Conservation (phyloP, 2,797 vertebrate species). For the Cephalopachus bancanus region DNA sequence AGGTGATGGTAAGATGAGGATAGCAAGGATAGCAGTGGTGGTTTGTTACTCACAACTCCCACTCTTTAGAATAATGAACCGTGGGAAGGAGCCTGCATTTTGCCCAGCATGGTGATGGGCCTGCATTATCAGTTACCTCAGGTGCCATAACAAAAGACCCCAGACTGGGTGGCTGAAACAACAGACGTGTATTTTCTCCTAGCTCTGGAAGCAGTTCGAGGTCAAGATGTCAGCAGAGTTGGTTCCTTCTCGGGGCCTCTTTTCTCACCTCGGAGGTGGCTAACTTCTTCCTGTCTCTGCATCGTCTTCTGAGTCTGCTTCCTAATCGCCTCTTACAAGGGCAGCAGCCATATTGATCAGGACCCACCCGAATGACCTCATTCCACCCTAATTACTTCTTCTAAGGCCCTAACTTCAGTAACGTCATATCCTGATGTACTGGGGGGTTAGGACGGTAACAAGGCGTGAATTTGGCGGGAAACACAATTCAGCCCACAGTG, state of each 20-base stretch:
- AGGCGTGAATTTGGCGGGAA: not conserved
- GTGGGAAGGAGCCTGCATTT: not conserved
- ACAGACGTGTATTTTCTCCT: too few species aligned
- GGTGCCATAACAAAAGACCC: too few species aligned
- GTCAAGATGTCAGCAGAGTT: too few species aligned
- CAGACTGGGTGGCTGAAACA: too few species aligned
- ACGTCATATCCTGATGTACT: not conserved
- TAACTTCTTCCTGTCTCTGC: not conserved
- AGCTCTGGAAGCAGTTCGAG: too few species aligned
- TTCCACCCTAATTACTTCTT: not conserved
- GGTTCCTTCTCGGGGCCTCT: too few species aligned
- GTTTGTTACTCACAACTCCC: not conserved
- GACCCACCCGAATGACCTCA: not conserved
- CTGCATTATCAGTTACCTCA: too few species aligned
- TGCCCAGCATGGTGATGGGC: not conserved
- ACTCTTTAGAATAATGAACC: not conserved
- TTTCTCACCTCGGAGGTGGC: not conserved
- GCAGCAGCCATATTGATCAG: not conserved
- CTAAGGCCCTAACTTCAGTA: not conserved
- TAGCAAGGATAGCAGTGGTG: not conserved
- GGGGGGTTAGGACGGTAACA: not conserved
- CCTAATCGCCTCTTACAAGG: not conserved
- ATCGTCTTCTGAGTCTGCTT: not conserved
- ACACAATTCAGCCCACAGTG: not conserved
- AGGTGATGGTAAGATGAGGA: not conserved